Evolutionary conservation across 2,113 vertebrate genomes (phyloP), one percentile per base, ranked within the genome.

Genomic region (Zosterops japonicus): DNA sequence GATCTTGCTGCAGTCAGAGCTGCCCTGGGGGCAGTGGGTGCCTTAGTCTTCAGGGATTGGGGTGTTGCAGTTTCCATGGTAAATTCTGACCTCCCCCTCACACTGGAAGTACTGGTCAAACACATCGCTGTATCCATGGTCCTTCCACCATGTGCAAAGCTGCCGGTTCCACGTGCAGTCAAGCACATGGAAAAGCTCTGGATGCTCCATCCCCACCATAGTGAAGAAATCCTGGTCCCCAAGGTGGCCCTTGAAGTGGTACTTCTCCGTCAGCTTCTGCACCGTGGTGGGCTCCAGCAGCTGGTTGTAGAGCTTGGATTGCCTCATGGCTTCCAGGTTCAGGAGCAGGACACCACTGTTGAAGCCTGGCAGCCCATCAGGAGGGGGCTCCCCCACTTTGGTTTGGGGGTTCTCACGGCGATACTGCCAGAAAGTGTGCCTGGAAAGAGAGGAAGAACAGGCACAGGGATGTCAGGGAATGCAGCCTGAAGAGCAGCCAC

Each of bases 141-240:
- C 99, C 96, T 97, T 98, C 99, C 99, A 99, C 99, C 99, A 99
- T 2, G 99, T 99, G 97, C 99, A 99, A 13, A 99, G 98, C 97
- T 99, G 99, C 27, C 99, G 98, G 98, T 99, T 99, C 99, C 99
- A 99, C 0, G 99, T 98, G 27, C 99, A 99, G 79, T 98, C 95
- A 11, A 99, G 98, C 22, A 98, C 93, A 3, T 99, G 97, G 96
- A 99, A 99, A 36, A 99, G 98, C 77, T 98, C 98, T 1, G 98
- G 99, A 64, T 99, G 98, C 97, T 99, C 99, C 99, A 99, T 99
- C 92, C 99, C 99, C 2, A 99, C 98, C 98, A 99, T 98, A 47
- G 99, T 99, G 96, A 99, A 99, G 98, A 99, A 99, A 98, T 99
- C 99, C 97, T 99, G 99, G 96, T 99, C 99, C 7, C 99, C 99